Conservation (phyloP, 1,140 invertebrate species). For the Oncopeltus fasciatus region DNA sequence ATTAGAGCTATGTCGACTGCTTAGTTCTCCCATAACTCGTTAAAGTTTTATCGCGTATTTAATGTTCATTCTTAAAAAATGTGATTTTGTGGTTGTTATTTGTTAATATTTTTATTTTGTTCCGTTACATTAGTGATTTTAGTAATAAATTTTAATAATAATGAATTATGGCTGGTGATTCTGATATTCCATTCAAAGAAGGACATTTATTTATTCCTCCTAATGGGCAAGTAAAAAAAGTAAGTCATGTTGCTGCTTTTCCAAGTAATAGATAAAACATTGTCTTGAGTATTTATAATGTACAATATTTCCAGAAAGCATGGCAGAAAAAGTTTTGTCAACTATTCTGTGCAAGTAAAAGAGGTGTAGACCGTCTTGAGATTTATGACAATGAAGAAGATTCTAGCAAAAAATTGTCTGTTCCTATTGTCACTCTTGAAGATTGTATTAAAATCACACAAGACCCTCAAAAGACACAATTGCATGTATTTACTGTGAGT, state of each 20-base stretch:
- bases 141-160: not conserved
- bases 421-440: conserved; percentile 64
- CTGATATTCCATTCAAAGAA: conserved; percentile 45
- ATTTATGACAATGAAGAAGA: conserved; percentile 63
- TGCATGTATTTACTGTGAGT: conserved; percentile 39
- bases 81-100: not conserved
- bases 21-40: no score
- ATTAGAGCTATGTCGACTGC: no score
- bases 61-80: not conserved
- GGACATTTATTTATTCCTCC: conserved; percentile 53
- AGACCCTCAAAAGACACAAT: conserved; percentile 36
- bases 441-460: conserved; percentile 72
- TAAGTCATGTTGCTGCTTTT: not conserved
- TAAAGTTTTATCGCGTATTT: not conserved
- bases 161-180: conserved; percentile 17
- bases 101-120: not conserved
- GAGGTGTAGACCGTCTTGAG: conserved; percentile 67
- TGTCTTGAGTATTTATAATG: conserved; percentile 14
- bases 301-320: conserved; percentile 45
- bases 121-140: not conserved
- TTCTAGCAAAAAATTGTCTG: conserved; percentile 44
- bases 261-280: not conserved
- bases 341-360: conserved; percentile 63
- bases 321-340: conserved; percentile 65
- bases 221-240: conserved; percentile 27